These are phyloP conservation scores for Brachionus koreanus DNA, from an alignment of 1,140 invertebrate species.

Conservation along the genomic window DNA sequence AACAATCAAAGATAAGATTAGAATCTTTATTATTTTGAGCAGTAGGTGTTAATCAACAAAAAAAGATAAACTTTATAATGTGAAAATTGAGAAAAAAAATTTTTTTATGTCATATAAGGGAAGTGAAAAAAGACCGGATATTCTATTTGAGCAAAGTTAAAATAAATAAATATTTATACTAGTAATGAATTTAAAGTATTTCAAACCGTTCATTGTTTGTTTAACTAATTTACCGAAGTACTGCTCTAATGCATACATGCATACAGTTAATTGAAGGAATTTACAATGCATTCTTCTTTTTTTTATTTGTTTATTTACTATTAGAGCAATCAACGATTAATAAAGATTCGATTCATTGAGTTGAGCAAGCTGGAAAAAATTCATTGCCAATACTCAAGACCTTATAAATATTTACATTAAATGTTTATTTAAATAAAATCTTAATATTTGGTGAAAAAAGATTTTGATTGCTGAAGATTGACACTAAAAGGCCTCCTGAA, in stretches of 20 bases:
- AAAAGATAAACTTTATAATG: background rate
- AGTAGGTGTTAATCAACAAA: slow-evolving; percentile 35
- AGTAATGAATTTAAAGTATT: slow-evolving; percentile 23
- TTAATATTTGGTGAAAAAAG: slow-evolving; percentile 26
- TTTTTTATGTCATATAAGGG: slow-evolving; percentile 20
- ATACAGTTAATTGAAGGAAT: slow-evolving; percentile 31
- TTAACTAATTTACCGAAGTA: slow-evolving; percentile 42
- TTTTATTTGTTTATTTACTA: slow-evolving; percentile 24
- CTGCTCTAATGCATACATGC: background rate
- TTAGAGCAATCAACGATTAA: slow-evolving; percentile 25
- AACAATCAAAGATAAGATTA: slow-evolving; percentile 40
- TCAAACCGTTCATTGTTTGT: slow-evolving; percentile 39
- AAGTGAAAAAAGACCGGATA: background rate
- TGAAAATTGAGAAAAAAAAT: slow-evolving; percentile 25
- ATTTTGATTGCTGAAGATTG: background rate
- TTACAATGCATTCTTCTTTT: background rate
- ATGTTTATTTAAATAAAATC: slow-evolving; percentile 18
- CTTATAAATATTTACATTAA: slow-evolving; percentile 38
- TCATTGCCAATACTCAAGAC: background rate
- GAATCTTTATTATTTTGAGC: slow-evolving; percentile 20
- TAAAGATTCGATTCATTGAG: slow-evolving; percentile 31
- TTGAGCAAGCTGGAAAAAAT: background rate
- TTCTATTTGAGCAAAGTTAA: background rate
- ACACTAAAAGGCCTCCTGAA: background rate
- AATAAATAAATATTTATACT: slow-evolving; percentile 15